Percentiles rank a stretch among this genome's conserved stretches.
Evolutionary conservation across 2,888 invertebrate genomes (phyloP).

Genomic region (Lepidochrysops patricia): DNA sequence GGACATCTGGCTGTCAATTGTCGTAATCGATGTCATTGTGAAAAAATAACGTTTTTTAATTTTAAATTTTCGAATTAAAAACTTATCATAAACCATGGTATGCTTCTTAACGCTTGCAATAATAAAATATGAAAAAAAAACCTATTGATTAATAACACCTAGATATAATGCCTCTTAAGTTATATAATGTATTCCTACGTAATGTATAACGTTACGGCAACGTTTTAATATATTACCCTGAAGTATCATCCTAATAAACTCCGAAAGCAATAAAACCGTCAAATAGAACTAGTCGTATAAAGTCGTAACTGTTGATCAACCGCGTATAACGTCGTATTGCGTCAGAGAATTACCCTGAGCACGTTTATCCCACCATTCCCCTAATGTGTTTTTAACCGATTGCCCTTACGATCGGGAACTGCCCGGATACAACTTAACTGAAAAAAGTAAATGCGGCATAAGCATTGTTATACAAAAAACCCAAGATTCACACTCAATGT

Average conservation of each 20-base stretch:
- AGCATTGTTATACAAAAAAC: background rate
- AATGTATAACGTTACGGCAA: too few relatives aligned
- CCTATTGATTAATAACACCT: too few relatives aligned
- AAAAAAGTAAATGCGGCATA: background rate
- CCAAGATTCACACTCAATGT: too few relatives aligned
- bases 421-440: background rate
- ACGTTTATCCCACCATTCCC: conserved; percentile 5
- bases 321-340: conserved; percentile 7
- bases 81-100: too few relatives aligned
- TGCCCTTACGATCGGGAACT: background rate
- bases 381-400: conserved; percentile 10
- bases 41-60: too few relatives aligned
- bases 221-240: background rate
- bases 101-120: too few relatives aligned
- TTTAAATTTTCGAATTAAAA: too few relatives aligned
- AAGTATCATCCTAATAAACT: background rate
- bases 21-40: too few relatives aligned
- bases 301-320: conserved; percentile 13
- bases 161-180: too few relatives aligned
- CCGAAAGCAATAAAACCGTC: background rate
- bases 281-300: background rate
- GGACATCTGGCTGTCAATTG: too few relatives aligned
- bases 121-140: too few relatives aligned
- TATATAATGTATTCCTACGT: too few relatives aligned
- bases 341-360: background rate